Percentiles rank a stretch among this genome's conserved stretches.
Evolutionary conservation across 2,888 invertebrate genomes (phyloP).

Genomic region (Argyresthia goedartella): DNA sequence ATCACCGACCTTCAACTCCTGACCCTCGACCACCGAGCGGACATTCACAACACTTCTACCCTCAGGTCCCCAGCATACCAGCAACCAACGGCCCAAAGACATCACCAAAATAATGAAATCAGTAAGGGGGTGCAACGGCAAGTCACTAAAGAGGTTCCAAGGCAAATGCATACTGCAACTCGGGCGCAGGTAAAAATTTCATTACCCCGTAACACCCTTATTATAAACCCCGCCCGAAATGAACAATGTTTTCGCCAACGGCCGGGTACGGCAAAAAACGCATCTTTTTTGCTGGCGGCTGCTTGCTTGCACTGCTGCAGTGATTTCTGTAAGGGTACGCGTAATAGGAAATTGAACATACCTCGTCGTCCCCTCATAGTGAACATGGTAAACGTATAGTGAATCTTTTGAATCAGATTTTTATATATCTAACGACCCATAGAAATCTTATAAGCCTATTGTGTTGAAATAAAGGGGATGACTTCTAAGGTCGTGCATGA

Average conservation of each 20-base stretch:
- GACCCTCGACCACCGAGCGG: constrained; percentile 20
- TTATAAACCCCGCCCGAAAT: constrained; percentile 37
- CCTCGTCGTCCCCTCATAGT: not conserved
- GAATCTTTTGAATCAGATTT: constrained; percentile 1
- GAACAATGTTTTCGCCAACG: constrained; percentile 57
- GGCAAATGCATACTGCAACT: not conserved
- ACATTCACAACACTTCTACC: constrained; percentile 26
- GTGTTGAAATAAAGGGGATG: not conserved
- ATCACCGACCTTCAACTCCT: constrained; percentile 23
- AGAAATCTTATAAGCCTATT: not conserved
- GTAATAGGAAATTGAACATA: too few species aligned
- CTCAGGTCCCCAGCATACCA: constrained; percentile 38
- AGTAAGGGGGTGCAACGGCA: not conserved
- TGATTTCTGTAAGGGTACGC: constrained; percentile 14
- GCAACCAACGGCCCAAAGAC: constrained; percentile 26
- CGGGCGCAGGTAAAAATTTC: constrained; percentile 50
- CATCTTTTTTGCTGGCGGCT: constrained; percentile 49
- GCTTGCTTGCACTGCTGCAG: constrained; percentile 46
- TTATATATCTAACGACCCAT: not conserved
- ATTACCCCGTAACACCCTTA: constrained; percentile 44
- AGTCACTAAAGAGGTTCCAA: not conserved
- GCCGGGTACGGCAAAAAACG: constrained; percentile 39
- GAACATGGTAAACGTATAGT: not conserved
- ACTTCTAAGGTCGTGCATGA: not conserved
- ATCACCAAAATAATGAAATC: not conserved